These are phyloP conservation scores for Ceratitis capitata DNA, from an alignment of 1,140 invertebrate genomes.

Conservation along the genomic window DNA sequence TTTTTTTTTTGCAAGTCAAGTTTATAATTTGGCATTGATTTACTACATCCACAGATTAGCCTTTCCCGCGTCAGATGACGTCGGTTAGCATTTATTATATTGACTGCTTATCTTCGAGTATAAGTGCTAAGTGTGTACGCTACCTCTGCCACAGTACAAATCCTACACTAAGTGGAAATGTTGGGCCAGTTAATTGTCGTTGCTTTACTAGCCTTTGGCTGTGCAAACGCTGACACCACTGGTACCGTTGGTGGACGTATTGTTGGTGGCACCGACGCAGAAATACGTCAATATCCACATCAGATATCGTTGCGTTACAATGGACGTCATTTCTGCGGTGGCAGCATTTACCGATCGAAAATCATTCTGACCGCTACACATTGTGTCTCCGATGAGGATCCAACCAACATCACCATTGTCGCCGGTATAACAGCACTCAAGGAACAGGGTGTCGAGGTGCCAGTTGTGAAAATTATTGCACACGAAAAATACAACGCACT, in stretches of 20 bases:
- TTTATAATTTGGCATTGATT: not conserved
- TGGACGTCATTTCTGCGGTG: conserved; percentile 68
- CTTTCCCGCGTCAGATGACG: not conserved
- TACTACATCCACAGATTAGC: not conserved
- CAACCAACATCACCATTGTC: conserved; percentile 49
- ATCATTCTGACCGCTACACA: conserved; percentile 71
- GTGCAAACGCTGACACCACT: not conserved
- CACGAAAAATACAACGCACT: conserved; percentile 50
- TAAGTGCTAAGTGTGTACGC: not conserved
- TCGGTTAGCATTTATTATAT: no score
- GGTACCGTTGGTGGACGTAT: conserved; percentile 52
- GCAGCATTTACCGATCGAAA: conserved; percentile 66
- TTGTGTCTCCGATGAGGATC: conserved; percentile 59
- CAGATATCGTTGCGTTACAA: conserved; percentile 56
- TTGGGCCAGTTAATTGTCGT: not conserved
- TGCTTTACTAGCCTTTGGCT: not conserved
- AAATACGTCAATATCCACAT: conserved; percentile 53
- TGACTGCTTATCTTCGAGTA: not conserved
- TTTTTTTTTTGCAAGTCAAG: not conserved
- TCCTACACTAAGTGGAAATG: conserved; percentile 4
- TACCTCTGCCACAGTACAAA: not conserved
- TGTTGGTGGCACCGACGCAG: conserved; percentile 52
- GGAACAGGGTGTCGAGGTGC: conserved; percentile 45
- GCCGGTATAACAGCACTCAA: conserved; percentile 52
- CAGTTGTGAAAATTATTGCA: conserved; percentile 48